Evolutionary conservation across 1,140 invertebrate species (phyloP).

Genomic region (Gryon sp.): DNA sequence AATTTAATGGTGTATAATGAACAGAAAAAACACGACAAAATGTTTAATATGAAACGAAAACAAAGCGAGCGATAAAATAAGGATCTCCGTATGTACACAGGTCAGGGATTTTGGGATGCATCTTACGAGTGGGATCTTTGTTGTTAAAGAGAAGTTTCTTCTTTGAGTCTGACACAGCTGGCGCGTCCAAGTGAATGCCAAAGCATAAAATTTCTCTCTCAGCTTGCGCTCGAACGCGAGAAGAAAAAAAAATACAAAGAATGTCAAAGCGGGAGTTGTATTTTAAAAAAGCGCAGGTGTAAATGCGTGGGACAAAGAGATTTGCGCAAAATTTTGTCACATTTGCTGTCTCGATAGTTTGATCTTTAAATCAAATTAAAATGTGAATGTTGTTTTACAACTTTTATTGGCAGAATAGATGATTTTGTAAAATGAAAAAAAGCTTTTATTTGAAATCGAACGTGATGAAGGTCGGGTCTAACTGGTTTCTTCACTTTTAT

Average conservation of each 20-base stretch:
- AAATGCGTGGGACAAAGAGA: slow-evolving; percentile 43
- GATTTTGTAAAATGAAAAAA: too few relatives aligned
- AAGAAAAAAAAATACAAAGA: slow-evolving; percentile 53
- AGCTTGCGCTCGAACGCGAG: slow-evolving; percentile 13
- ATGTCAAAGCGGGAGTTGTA: slow-evolving; percentile 37
- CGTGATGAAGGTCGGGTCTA: too few relatives aligned
- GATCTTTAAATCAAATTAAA: too few relatives aligned
- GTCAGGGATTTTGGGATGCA: slow-evolving; percentile 46
- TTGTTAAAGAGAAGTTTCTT: slow-evolving; percentile 49
- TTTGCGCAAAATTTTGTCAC: slow-evolving; percentile 18
- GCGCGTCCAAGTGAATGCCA: slow-evolving; percentile 41
- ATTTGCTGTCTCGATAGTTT: background rate
- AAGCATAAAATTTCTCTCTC: slow-evolving; percentile 56
- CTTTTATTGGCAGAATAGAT: too few relatives aligned
- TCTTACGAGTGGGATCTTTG: slow-evolving; percentile 50
- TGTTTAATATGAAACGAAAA: background rate
- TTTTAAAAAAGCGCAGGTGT: slow-evolving; percentile 57
- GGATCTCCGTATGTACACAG: slow-evolving; percentile 43
- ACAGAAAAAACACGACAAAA: background rate
- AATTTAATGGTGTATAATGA: too few relatives aligned
- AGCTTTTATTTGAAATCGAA: too few relatives aligned
- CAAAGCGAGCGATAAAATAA: slow-evolving; percentile 23
- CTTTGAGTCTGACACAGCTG: slow-evolving; percentile 53
- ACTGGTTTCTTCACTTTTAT: too few relatives aligned
- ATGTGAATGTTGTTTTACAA: too few relatives aligned